Percentiles rank a stretch among this genome's conserved stretches.
phyloP scores from a whole-genome alignment of 2,888 invertebrate genomes.

The Ellobium chinense region DNA sequence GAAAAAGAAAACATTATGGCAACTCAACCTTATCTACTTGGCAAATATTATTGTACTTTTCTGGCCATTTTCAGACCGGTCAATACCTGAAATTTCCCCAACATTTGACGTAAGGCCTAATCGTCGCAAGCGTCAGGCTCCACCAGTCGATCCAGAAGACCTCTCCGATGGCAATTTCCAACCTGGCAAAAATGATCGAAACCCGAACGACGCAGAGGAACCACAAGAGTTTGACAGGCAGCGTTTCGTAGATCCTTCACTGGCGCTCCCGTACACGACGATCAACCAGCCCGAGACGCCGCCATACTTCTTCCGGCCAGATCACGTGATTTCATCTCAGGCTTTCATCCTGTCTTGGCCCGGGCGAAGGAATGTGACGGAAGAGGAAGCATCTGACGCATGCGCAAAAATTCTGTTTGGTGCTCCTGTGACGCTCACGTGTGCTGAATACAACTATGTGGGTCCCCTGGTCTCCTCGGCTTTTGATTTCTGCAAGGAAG shows the following conservation, averaged over 20 bases:
- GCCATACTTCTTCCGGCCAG: constrained; percentile 27
- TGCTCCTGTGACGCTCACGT: constrained; percentile 46
- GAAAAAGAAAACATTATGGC: no score
- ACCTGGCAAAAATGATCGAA: no score
- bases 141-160: not conserved
- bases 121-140: not conserved
- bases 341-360: constrained; percentile 44
- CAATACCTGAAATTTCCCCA: not conserved
- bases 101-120: not conserved
- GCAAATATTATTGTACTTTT: no score
- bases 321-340: constrained; percentile 29
- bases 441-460: constrained; percentile 44
- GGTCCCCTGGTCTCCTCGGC: constrained; percentile 42
- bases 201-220: not conserved
- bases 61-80: not conserved
- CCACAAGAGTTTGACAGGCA: not conserved
- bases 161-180: not conserved
- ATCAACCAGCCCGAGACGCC: not conserved
- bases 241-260: not conserved
- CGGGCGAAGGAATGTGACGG: constrained; percentile 37
- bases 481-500: constrained; percentile 52
- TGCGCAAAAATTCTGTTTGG: constrained; percentile 48
- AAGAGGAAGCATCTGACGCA: constrained; percentile 44
- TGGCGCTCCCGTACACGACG: not conserved
- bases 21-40: no score